Evolutionary conservation across 1,140 invertebrate species (phyloP).

Genomic region (Homarus americanus): DNA sequence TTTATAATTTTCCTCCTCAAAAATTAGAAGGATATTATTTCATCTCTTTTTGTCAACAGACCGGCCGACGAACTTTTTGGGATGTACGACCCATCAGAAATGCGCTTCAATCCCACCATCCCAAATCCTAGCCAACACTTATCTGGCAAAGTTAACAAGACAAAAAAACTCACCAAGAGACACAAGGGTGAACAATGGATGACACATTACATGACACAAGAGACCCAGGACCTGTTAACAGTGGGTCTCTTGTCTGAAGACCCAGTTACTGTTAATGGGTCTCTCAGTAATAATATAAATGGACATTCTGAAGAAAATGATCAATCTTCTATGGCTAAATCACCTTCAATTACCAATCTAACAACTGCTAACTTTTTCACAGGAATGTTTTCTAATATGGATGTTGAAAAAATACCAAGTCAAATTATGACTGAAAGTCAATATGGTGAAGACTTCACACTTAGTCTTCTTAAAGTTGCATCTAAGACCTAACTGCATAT

Average conservation of each 20-base stretch:
- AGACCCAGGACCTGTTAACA: neutral
- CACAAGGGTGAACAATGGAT: neutral
- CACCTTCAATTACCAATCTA: neutral
- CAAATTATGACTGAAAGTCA: neutral
- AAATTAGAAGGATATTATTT: too few relatives aligned
- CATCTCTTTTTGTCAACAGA: neutral
- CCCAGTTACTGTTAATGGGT: neutral
- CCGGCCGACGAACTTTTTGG: slow-evolving; percentile 49
- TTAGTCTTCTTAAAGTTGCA: slow-evolving; percentile 15
- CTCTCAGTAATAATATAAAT: neutral
- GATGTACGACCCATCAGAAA: slow-evolving; percentile 30
- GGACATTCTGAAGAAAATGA: neutral
- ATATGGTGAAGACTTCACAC: slow-evolving; percentile 1
- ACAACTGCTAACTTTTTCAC: slow-evolving; percentile 10
- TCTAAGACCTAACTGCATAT: neutral
- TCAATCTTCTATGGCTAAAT: neutral
- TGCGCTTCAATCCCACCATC: slow-evolving; percentile 64
- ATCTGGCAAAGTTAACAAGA: neutral
- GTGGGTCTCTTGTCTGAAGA: neutral
- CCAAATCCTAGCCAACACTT: slow-evolving; percentile 25
- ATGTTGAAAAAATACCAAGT: neutral
- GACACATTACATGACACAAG: slow-evolving; percentile 34
- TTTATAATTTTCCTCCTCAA: neutral
- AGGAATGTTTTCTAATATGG: slow-evolving; percentile 46
- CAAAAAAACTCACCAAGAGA: neutral